These are phyloP conservation scores for Schizopygopsis pylzovi DNA, from an alignment of 2,797 vertebrate genomes.

Conservation along the genomic window DNA sequence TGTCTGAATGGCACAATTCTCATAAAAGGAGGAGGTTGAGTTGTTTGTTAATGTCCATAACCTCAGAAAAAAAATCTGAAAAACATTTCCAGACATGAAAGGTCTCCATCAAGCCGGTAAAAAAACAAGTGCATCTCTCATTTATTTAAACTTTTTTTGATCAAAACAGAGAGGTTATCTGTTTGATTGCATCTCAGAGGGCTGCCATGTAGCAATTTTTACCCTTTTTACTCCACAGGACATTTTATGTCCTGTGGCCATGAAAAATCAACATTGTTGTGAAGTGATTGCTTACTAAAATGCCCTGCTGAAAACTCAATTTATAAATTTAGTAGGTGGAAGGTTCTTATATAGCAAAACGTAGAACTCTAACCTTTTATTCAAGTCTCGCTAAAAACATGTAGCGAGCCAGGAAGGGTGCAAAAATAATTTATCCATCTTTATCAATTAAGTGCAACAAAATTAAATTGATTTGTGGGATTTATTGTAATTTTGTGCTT, in stretches of 20 bases:
- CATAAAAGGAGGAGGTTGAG: constrained; percentile 24
- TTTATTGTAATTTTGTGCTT: background rate
- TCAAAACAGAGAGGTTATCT: constrained; percentile 47
- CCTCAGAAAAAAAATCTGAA: constrained; percentile 13
- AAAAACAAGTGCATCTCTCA: constrained; percentile 51
- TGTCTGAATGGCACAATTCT: constrained; percentile 29
- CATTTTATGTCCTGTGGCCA: constrained; percentile 31
- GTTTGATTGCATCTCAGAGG: constrained; percentile 50
- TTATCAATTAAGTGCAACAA: background rate
- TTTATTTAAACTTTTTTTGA: constrained; percentile 53
- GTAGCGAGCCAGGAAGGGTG: background rate
- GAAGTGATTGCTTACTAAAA: constrained; percentile 24
- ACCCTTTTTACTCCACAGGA: constrained; percentile 22
- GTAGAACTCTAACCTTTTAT: background rate
- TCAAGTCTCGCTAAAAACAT: constrained; percentile 13
- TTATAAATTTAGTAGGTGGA: background rate
- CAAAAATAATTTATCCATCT: constrained; percentile 11
- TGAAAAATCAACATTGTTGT: constrained; percentile 41
- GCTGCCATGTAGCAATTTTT: constrained; percentile 36
- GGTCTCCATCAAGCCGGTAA: constrained; percentile 30
- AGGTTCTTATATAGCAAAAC: background rate
- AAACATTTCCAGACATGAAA: constrained; percentile 52
- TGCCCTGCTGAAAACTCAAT: constrained; percentile 17
- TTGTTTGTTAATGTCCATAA: constrained; percentile 36
- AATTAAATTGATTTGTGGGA: background rate